A percentile compares a stretch with the other conserved stretches of the same genome.
Conservation (phyloP, 2,888 invertebrate species). For the Zonitis immaculata region DNA sequence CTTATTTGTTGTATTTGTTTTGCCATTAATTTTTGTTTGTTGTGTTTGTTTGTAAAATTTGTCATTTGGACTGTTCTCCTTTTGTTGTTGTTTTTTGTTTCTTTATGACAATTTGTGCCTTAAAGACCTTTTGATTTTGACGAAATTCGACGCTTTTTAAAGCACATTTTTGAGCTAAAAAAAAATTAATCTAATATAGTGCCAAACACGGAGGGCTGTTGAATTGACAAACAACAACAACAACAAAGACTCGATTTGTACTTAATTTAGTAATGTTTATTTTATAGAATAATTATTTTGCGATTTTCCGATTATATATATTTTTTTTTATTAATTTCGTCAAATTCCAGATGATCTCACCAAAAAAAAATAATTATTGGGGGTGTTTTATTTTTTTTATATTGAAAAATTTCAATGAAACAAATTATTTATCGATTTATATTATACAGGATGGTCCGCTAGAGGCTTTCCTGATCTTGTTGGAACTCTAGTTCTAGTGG, state of each 20-base stretch:
- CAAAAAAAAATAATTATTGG: slow-evolving; percentile 3
- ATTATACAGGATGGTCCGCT: too few species aligned
- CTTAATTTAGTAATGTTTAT: too few species aligned
- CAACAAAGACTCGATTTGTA: slow-evolving; percentile 24
- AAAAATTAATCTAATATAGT: too few species aligned
- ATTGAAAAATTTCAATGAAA: slow-evolving; percentile 9
- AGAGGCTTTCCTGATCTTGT: too few species aligned
- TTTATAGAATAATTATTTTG: too few species aligned
- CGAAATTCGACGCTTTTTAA: slow-evolving; percentile 16
- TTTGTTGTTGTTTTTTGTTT: too few species aligned
- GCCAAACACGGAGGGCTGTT: slow-evolving; percentile 27
- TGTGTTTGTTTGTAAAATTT: slow-evolving; percentile 8
- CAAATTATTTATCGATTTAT: slow-evolving; percentile 17
- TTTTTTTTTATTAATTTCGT: too few species aligned
- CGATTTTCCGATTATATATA: too few species aligned
- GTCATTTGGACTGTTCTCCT: slow-evolving; percentile 4
- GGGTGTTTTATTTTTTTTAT: neutral
- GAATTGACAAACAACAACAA: slow-evolving; percentile 10
- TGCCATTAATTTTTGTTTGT: slow-evolving; percentile 11
- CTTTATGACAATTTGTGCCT: slow-evolving; percentile 16
- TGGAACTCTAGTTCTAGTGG: too few species aligned
- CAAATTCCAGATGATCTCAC: slow-evolving; percentile 17
- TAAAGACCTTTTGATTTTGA: slow-evolving; percentile 16
- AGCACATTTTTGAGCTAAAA: too few species aligned
- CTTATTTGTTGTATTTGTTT: slow-evolving; percentile 30